Conservation (phyloP, 2,797 vertebrate species). For the Cyprinella venusta region DNA sequence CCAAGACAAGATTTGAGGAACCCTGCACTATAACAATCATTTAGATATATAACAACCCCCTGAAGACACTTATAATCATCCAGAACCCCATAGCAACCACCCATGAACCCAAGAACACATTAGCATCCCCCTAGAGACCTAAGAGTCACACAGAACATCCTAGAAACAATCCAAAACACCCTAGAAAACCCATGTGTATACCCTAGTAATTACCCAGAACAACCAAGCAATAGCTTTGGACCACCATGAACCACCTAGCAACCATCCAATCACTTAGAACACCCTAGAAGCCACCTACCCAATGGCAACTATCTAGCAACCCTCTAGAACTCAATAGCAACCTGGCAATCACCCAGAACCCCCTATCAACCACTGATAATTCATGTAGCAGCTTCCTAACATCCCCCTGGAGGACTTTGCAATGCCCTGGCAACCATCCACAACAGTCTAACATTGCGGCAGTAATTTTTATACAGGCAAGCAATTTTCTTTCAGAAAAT, state of each 20-base stretch:
- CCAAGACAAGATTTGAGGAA: too few relatives aligned
- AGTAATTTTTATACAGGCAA: neutral
- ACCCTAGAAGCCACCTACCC: neutral
- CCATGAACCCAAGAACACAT: neutral
- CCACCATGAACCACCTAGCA: neutral
- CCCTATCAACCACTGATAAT: neutral
- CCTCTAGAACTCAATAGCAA: neutral
- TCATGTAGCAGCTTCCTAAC: neutral
- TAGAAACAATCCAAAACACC: neutral
- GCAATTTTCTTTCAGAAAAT: neutral
- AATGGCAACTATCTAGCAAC: neutral
- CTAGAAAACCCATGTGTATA: neutral
- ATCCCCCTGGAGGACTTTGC: neutral
- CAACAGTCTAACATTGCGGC: neutral
- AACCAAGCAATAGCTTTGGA: neutral
- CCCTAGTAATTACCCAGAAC: neutral
- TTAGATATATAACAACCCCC: neutral
- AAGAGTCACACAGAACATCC: neutral
- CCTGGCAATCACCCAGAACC: neutral
- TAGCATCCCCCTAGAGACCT: neutral
- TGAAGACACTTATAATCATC: neutral
- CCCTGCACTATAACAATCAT: neutral
- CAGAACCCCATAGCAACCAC: neutral
- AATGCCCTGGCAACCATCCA: neutral
- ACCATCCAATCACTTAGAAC: neutral